Percentiles rank a stretch among this genome's conserved stretches.
Conservation (phyloP, 2,113 vertebrate species). For the Zosterops pallidus region DNA sequence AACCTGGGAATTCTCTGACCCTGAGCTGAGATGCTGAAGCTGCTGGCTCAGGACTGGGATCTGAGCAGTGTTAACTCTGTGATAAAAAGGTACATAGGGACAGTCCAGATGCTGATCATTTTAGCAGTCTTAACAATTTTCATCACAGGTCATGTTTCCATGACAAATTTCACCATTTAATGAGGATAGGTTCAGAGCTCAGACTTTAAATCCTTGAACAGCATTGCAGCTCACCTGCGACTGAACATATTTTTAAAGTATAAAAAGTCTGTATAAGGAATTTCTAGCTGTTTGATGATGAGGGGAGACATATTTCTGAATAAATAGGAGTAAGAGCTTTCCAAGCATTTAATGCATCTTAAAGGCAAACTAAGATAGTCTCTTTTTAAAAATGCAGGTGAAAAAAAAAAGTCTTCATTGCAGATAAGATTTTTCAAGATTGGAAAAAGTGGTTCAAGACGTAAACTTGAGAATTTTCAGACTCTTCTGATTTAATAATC, state of each 20-base stretch:
- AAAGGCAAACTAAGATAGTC: neutral
- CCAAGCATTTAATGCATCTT: neutral
- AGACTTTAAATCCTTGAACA: neutral
- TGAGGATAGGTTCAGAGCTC: neutral
- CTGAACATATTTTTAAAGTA: neutral
- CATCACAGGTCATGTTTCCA: neutral
- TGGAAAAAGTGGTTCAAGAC: neutral
- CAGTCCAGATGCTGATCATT: neutral
- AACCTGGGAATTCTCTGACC: neutral
- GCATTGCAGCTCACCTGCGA: neutral
- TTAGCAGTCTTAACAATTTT: neutral
- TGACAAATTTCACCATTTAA: neutral
- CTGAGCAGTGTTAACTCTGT: neutral
- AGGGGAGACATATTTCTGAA: neutral
- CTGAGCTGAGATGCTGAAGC: neutral
- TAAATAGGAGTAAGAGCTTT: neutral
- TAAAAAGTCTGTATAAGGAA: neutral
- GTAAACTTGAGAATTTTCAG: neutral
- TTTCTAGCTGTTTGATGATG: neutral
- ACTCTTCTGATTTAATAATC: neutral
- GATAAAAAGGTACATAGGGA: neutral
- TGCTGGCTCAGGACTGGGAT: neutral
- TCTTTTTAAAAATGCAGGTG: neutral
- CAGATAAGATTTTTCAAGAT: neutral
- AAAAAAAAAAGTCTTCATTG: neutral